Evolutionary conservation across 2,113 vertebrate species (phyloP).

Genomic region (Ictidomys tridecemlineatus): DNA sequence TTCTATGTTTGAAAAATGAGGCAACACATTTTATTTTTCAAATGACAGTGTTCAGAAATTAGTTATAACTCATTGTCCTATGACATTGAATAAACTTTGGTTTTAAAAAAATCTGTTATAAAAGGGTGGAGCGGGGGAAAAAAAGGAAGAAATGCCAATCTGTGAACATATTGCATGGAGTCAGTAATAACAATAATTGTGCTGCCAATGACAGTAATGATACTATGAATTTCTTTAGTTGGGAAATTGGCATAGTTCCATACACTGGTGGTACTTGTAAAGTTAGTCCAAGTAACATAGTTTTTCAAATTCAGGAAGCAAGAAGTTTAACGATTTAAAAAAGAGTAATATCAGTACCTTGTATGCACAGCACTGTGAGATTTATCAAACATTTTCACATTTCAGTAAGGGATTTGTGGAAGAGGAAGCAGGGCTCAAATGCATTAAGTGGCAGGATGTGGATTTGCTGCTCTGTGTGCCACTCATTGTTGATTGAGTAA

Average conservation of each 20-base stretch:
- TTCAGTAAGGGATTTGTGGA: background rate
- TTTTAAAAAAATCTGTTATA: background rate
- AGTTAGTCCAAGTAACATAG: background rate
- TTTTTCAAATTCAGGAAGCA: constrained; percentile 35
- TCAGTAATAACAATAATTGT: constrained; percentile 11
- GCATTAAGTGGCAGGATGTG: background rate
- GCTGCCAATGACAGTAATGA: constrained; percentile 6
- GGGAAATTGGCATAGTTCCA: background rate
- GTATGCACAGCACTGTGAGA: background rate
- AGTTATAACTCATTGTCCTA: background rate
- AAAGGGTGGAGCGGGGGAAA: background rate
- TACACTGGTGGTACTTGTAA: background rate
- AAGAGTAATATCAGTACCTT: background rate
- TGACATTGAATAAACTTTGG: background rate
- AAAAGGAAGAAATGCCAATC: background rate
- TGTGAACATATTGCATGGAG: background rate
- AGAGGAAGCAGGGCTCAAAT: background rate
- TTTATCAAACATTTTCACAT: constrained; percentile 49
- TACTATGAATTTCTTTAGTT: background rate
- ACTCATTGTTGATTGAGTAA: background rate
- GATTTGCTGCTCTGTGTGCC: constrained; percentile 40
- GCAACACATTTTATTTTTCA: background rate
- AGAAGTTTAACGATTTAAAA: constrained; percentile 26
- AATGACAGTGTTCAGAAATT: background rate
- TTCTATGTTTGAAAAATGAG: constrained; percentile 41